A percentile compares a stretch with the other conserved stretches of the same genome.
Conservation (phyloP, 2,797 vertebrate genomes). For the Oreortyx pictus region DNA sequence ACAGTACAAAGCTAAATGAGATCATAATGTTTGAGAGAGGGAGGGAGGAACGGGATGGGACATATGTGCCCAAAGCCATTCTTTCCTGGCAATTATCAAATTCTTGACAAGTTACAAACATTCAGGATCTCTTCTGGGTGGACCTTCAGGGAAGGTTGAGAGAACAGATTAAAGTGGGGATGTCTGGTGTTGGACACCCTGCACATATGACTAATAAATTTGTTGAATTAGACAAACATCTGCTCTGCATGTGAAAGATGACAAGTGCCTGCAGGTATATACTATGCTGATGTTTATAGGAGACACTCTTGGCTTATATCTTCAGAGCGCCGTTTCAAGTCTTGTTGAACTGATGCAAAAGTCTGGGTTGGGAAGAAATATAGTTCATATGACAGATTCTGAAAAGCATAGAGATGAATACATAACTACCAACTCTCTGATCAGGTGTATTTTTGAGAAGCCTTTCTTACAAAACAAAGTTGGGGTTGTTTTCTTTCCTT, state of each 20-base stretch:
- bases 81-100: conserved; percentile 23
- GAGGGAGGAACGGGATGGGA: not conserved
- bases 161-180: not conserved
- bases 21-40: not conserved
- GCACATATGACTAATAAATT: conserved; percentile 29
- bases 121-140: not conserved
- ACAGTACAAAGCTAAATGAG: conserved; percentile 6
- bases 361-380: not conserved
- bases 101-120: conserved; percentile 33
- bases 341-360: not conserved
- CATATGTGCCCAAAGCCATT: conserved; percentile 3
- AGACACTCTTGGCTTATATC: not conserved
- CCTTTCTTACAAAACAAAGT: not conserved
- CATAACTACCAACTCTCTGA: not conserved
- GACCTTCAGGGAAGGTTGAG: conserved; percentile 1
- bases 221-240: not conserved
- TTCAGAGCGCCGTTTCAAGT: not conserved
- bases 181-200: not conserved
- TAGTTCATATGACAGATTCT: not conserved
- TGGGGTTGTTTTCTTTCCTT: not conserved
- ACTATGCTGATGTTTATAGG: not conserved
- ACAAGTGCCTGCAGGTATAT: not conserved
- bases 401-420: not conserved
- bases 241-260: not conserved
- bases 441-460: not conserved